A percentile compares a stretch with the other conserved stretches of the same genome.
phyloP scores from a whole-genome alignment of 2,113 vertebrate genomes.

The Neolamprologus modestus region DNA sequence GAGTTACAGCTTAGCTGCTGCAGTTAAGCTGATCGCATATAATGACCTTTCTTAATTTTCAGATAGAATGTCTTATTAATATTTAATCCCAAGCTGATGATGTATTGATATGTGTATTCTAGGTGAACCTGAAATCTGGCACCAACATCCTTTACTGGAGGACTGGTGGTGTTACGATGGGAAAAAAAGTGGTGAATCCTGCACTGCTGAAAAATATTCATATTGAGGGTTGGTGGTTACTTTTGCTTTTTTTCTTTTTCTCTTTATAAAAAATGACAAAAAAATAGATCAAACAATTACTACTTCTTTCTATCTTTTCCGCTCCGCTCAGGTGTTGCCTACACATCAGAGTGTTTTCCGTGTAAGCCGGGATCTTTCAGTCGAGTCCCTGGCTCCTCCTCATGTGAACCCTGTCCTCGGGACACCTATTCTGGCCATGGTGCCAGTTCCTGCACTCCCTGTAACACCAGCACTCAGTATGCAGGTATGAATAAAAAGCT shows the following conservation, averaged over 20 bases:
- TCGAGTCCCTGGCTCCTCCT: conserved; percentile 77
- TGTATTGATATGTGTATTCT: background rate
- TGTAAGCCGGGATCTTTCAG: conserved; percentile 93
- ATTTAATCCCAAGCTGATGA: background rate
- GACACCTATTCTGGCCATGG: conserved; percentile 87
- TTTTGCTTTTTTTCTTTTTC: background rate
- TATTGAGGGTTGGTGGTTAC: conserved; percentile 81
- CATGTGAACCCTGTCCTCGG: conserved; percentile 82
- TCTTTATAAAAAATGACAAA: background rate
- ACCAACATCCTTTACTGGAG: conserved; percentile 97
- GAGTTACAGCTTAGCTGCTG: background rate
- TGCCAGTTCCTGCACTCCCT: conserved; percentile 84
- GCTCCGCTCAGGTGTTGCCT: conserved; percentile 82
- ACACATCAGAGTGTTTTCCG: conserved; percentile 91
- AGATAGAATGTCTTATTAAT: background rate
- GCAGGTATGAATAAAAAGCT: conserved; percentile 65
- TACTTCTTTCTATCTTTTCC: fast-evolving
- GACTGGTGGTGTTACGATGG: conserved; percentile 88
- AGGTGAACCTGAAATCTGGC: conserved; percentile 92
- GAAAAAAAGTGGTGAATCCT: conserved; percentile 86
- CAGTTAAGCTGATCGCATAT: background rate
- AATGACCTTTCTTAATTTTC: background rate
- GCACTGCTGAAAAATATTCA: conserved; percentile 90
- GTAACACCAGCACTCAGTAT: conserved; percentile 78
- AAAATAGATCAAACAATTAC: background rate